Conservation (phyloP, 2,113 vertebrate species). For the Malurus melanocephalus region DNA sequence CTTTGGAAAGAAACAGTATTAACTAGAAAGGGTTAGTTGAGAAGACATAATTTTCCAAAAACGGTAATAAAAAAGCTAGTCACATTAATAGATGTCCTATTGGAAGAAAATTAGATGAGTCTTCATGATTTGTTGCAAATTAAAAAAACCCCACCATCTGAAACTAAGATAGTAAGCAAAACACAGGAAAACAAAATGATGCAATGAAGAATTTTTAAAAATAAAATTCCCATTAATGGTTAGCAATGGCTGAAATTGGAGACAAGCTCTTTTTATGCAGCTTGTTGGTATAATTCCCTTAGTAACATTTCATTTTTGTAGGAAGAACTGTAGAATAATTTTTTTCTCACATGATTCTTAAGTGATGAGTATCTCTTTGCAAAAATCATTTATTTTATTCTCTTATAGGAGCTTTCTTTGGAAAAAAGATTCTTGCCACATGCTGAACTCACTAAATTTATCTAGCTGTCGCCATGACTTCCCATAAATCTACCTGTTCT, state of each 20-base stretch:
- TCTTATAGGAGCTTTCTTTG: background rate
- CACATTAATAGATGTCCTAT: background rate
- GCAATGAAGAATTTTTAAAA: background rate
- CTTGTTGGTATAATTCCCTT: background rate
- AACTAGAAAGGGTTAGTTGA: background rate
- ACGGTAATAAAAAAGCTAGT: background rate
- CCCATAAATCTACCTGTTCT: background rate
- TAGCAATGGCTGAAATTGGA: background rate
- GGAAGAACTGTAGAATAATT: background rate
- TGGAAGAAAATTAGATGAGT: background rate
- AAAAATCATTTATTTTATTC: background rate
- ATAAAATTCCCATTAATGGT: background rate
- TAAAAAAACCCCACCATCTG: background rate
- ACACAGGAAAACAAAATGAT: background rate
- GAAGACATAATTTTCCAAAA: background rate
- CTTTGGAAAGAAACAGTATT: background rate
- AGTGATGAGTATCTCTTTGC: background rate
- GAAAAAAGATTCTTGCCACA: background rate
- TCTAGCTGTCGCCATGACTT: background rate
- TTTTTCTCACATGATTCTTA: background rate
- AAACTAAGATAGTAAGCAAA: background rate
- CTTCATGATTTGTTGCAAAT: background rate
- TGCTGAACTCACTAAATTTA: background rate
- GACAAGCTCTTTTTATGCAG: background rate
- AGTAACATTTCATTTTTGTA: background rate